A percentile compares a stretch with the other conserved stretches of the same genome.
Evolutionary conservation across 2,888 invertebrate species (phyloP).

Genomic region (Tachina grossa): DNA sequence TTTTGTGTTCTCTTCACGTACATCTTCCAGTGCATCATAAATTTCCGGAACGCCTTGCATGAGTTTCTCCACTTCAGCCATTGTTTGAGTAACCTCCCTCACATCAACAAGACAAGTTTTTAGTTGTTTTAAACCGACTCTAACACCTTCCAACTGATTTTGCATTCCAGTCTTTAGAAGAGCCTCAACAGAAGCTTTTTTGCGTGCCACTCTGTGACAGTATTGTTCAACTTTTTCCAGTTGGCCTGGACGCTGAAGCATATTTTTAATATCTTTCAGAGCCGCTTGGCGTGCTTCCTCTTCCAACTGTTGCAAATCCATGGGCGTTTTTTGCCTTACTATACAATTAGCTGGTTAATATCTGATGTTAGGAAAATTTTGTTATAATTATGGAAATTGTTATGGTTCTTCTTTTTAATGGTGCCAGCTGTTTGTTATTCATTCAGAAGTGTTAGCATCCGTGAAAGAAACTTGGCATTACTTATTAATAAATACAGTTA

Average conservation of each 20-base stretch:
- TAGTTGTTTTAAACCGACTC: slow-evolving; percentile 95
- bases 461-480: no score
- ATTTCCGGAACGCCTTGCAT: slow-evolving; percentile 91
- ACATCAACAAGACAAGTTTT: slow-evolving; percentile 94
- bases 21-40: slow-evolving; percentile 90
- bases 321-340: slow-evolving; percentile 61
- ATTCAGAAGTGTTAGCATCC: no score
- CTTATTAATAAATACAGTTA: neutral
- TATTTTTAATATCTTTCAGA: slow-evolving; percentile 93
- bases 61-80: slow-evolving; percentile 89
- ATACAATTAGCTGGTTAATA: neutral
- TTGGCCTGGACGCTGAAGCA: slow-evolving; percentile 97
- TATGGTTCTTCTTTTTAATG: no score
- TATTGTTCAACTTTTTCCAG: slow-evolving; percentile 90
- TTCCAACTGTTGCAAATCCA: slow-evolving; percentile 88
- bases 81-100: slow-evolving; percentile 87
- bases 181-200: slow-evolving; percentile 82
- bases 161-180: slow-evolving; percentile 97
- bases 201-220: slow-evolving; percentile 81
- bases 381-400: no score
- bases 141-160: slow-evolving; percentile 97
- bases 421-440: no score
- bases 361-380: no score
- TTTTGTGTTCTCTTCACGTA: slow-evolving; percentile 95
- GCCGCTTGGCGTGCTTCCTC: slow-evolving; percentile 90